Base-by-base conservation (phyloP, 2,888 invertebrate genomes). In the Meteorus cinctellus region DNA sequence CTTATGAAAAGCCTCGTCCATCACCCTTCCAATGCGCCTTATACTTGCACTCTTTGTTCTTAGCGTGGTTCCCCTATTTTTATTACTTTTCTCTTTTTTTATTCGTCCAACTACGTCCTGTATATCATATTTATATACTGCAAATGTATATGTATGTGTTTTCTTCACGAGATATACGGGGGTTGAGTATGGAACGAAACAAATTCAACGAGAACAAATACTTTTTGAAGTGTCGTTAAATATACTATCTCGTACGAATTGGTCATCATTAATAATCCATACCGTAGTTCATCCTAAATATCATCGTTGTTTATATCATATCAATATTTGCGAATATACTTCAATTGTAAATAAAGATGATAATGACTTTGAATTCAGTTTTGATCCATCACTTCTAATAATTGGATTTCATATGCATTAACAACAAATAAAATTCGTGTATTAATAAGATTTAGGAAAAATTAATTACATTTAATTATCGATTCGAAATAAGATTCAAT, bases 31-130 rank as follows among this genome's bases (percentile, higher is more conserved):
- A 45, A 71, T 73, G 16, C 88, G 85, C 87, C 88, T 88, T 89
- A 87, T 87, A 88, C 88, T 88, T 87, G 87, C 88, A 87, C 84
- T 88, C 84, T 88, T 81, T 79, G 79, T 81, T 79, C 80, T 78
- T 79, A 72, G 41, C 71, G 75, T 59, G 73, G 77, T 77, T 78
- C 60, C 59, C 73, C 29, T 66, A 59, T 67, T 55, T 55, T 55
- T 55, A 55, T 55, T 55, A 51, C 51, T 72, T 48, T n/a, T 60
- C n/a, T 55, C 29, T 36, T 75, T 68, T 78, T 82, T 81, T 82
- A 81, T n/a, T 55, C 36, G 1, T 5, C 19, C 70, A 48, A 14
- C 65, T 34, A 59, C 36, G 55, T 69, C 24, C 51, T 66, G 66
- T 66, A 31, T 29, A 31, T 55, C 6, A 19, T 55, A 24, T 19